Evolutionary conservation across 1,140 invertebrate genomes (phyloP), one percentile per base, ranked within the genome.

Genomic region (Oryzaephilus surinamensis): DNA sequence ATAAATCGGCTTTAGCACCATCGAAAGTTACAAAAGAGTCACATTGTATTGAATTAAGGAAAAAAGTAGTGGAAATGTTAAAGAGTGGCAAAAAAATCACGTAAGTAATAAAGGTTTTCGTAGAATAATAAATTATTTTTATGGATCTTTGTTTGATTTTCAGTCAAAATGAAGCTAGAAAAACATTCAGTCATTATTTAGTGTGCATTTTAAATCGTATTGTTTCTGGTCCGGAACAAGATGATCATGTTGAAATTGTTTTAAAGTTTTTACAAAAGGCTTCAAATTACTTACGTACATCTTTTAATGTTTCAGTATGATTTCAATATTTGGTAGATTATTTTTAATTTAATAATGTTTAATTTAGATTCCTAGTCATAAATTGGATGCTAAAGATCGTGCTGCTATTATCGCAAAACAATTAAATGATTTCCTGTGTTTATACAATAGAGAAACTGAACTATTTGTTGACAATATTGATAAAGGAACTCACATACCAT

Each of bases 361-460:
- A 51, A 52, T 62, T 24, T 55, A 84, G 79, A 66, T 73, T 43
- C 84, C 84, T 17, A 81, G 79, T 52, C 70, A 74, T 40, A 83
- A 81, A 63, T 67, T 91, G 52, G 74, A 78, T 45, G 76, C 82
- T 43, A 89, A 89, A 62, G 88, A 91, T 60, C 67, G 85, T 17
- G 78, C 84, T 32, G 84, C 88, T 8, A 79, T 93, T 45, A 79
- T 91, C 30, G 86, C 88, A 1, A 92, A 91, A 62, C 82, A 92
- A 55, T 69, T 94, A n/a, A 86, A 84, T 50, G 89, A 94, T 63
- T 95, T 93, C 67, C 71, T 93, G 32, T 84, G 88, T 64, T 68
- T 86, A 38, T 94, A 93, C 64, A 87, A 85, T 57, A 73, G 80
- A 53, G 90, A 88, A 65, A 87, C 84, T 0, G 82, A 88, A 45